These are phyloP conservation scores for Globodera ellingtonae DNA, from an alignment of 1,140 invertebrate species.

Conservation along the genomic window DNA sequence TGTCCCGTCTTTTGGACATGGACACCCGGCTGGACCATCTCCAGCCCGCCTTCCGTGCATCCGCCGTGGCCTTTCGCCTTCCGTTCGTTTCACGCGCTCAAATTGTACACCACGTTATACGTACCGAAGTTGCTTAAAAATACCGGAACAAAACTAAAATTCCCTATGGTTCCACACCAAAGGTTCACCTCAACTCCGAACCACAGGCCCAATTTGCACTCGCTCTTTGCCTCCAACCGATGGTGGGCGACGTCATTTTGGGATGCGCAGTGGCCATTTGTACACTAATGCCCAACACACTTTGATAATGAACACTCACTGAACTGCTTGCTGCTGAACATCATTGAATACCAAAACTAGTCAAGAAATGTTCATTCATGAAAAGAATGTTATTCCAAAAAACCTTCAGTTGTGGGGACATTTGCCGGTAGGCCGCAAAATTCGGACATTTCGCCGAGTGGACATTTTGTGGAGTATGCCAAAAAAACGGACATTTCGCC, in stretches of 20 bases:
- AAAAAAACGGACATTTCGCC: too few relatives aligned
- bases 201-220: slow-evolving; percentile 47
- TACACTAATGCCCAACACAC: slow-evolving; percentile 6
- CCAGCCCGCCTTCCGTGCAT: slow-evolving; percentile 23
- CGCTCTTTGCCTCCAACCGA: slow-evolving; percentile 48
- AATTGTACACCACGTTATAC: slow-evolving; percentile 29
- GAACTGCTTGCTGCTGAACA: too few relatives aligned
- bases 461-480: too few relatives aligned
- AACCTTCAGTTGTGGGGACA: too few relatives aligned
- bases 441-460: too few relatives aligned
- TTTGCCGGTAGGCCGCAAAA: too few relatives aligned
- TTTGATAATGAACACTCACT: not conserved
- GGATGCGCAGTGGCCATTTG: slow-evolving; percentile 40
- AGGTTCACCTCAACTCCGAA: slow-evolving; percentile 46
- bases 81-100: slow-evolving; percentile 26
- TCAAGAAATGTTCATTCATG: too few relatives aligned
- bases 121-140: slow-evolving; percentile 9
- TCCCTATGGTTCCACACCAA: slow-evolving; percentile 10
- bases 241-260: slow-evolving; percentile 47
- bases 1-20: slow-evolving; percentile 18
- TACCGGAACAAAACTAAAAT: slow-evolving; percentile 16
- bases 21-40: slow-evolving; percentile 21
- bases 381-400: too few relatives aligned
- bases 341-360: too few relatives aligned
- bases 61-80: slow-evolving; percentile 27